Percentiles rank a stretch among this genome's conserved stretches.
These are phyloP conservation scores for Catajapyx aquilonaris DNA, from an alignment of 1,140 invertebrate genomes.

Conservation along the genomic window DNA sequence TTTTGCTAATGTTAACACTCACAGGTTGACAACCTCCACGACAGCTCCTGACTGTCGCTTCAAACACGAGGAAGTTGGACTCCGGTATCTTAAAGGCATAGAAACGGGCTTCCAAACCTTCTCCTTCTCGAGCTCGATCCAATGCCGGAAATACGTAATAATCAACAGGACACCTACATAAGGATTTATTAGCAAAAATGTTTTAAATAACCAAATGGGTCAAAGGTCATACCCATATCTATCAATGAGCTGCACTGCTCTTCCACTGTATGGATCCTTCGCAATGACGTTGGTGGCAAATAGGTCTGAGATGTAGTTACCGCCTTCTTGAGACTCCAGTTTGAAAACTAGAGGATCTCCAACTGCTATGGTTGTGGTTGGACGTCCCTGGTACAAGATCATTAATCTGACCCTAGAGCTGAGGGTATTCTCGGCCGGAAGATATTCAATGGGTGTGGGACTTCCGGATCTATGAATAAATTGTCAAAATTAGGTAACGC, in stretches of 20 bases:
- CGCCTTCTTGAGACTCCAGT: conserved; percentile 69
- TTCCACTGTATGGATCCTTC: conserved; percentile 72
- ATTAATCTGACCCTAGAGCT: conserved; percentile 66
- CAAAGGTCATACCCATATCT: conserved; percentile 55
- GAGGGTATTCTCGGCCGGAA: conserved; percentile 71
- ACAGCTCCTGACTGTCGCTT: conserved; percentile 74
- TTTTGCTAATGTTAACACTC: conserved; percentile 11
- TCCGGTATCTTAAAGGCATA: conserved; percentile 90
- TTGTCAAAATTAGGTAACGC: not conserved
- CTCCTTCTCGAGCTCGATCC: conserved; percentile 60
- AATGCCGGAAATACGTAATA: conserved; percentile 78
- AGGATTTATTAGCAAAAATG: not conserved
- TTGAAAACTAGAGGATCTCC: conserved; percentile 78
- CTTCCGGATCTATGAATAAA: conserved; percentile 43
- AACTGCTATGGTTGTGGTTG: conserved; percentile 83
- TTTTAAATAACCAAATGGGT: not conserved
- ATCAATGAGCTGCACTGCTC: conserved; percentile 74
- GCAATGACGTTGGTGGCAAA: conserved; percentile 87
- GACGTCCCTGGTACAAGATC: conserved; percentile 69
- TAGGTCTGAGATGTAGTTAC: conserved; percentile 70
- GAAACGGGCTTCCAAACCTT: conserved; percentile 71
- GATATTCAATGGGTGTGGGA: conserved; percentile 73
- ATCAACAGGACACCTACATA: conserved; percentile 71
- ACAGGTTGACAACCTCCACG: conserved; percentile 71
- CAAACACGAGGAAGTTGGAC: conserved; percentile 81